phyloP scores from a whole-genome alignment of 1,140 invertebrate species.

The Polypedilum pembai region DNA sequence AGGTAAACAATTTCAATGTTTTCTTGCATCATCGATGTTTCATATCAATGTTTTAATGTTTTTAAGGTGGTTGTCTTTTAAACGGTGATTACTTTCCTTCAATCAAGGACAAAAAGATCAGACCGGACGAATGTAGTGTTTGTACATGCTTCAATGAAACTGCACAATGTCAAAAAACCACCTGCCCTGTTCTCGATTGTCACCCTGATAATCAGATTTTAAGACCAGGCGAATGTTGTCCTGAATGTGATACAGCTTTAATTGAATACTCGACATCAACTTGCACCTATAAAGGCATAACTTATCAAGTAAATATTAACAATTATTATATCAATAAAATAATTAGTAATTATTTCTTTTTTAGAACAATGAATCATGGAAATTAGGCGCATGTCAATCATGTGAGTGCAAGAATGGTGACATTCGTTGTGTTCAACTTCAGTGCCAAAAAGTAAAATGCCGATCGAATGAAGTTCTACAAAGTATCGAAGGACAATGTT shows the following conservation, averaged over 20 bases:
- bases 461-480: slow-evolving; percentile 63
- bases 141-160: slow-evolving; percentile 74
- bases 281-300: slow-evolving; percentile 55
- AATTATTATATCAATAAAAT: too few relatives aligned
- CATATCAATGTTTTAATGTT: slow-evolving; percentile 31
- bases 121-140: slow-evolving; percentile 69
- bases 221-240: slow-evolving; percentile 65
- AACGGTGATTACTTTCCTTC: slow-evolving; percentile 53
- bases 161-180: slow-evolving; percentile 63
- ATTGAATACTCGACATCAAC: slow-evolving; percentile 54
- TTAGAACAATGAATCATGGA: slow-evolving; percentile 80
- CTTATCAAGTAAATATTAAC: slow-evolving; percentile 53
- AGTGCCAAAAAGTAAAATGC: slow-evolving; percentile 62
- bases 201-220: slow-evolving; percentile 58
- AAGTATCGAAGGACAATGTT: slow-evolving; percentile 70
- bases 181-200: slow-evolving; percentile 77
- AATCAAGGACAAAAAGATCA: slow-evolving; percentile 50
- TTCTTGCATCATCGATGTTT: neutral
- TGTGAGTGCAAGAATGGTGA: slow-evolving; percentile 73
- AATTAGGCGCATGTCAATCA: slow-evolving; percentile 75
- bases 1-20: slow-evolving; percentile 22
- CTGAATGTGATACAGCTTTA: slow-evolving; percentile 51
- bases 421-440: slow-evolving; percentile 68
- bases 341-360: too few relatives aligned
- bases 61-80: slow-evolving; percentile 58